A percentile compares a stretch with the other conserved stretches of the same genome.
phyloP scores from a whole-genome alignment of 2,113 vertebrate genomes.

The Amphiprion ocellaris region DNA sequence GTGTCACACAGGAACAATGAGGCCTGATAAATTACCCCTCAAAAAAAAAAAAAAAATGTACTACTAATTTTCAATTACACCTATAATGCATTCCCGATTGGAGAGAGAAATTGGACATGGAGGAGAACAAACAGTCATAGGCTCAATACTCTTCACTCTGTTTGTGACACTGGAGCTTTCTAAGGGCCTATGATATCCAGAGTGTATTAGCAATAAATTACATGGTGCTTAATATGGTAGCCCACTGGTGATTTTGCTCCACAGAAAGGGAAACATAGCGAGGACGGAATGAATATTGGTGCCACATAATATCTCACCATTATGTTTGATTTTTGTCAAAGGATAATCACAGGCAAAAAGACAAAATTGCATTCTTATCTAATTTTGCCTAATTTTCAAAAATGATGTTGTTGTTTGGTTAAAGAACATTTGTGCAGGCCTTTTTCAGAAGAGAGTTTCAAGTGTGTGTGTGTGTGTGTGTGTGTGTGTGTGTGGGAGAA shows the following conservation, averaged over 20 bases:
- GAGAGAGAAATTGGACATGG: slow-evolving; percentile 93
- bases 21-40: slow-evolving; percentile 98
- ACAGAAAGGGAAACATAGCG: slow-evolving; percentile 37
- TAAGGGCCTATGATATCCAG: slow-evolving; percentile 54
- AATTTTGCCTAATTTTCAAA: slow-evolving; percentile 62
- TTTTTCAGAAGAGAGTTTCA: slow-evolving; percentile 31
- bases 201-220: slow-evolving; percentile 72
- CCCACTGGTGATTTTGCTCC: slow-evolving; percentile 52
- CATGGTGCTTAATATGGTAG: slow-evolving; percentile 61
- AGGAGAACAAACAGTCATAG: slow-evolving; percentile 84
- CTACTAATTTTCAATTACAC: slow-evolving; percentile 99
- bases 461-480: background rate
- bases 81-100: slow-evolving; percentile 98
- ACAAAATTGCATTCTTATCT: slow-evolving; percentile 62
- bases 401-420: slow-evolving; percentile 57
- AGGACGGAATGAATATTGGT: slow-evolving; percentile 31
- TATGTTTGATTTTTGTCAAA: slow-evolving; percentile 57
- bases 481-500: slow-evolving; percentile 11
- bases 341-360: slow-evolving; percentile 56
- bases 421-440: slow-evolving; percentile 39
- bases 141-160: slow-evolving; percentile 65
- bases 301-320: slow-evolving; percentile 60
- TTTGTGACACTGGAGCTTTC: slow-evolving; percentile 63
- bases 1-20: slow-evolving; percentile 98
- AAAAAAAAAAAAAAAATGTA: slow-evolving; percentile 94